These are phyloP conservation scores for Mycogona germanica DNA, from an alignment of 2,888 invertebrate species.

Conservation along the genomic window DNA sequence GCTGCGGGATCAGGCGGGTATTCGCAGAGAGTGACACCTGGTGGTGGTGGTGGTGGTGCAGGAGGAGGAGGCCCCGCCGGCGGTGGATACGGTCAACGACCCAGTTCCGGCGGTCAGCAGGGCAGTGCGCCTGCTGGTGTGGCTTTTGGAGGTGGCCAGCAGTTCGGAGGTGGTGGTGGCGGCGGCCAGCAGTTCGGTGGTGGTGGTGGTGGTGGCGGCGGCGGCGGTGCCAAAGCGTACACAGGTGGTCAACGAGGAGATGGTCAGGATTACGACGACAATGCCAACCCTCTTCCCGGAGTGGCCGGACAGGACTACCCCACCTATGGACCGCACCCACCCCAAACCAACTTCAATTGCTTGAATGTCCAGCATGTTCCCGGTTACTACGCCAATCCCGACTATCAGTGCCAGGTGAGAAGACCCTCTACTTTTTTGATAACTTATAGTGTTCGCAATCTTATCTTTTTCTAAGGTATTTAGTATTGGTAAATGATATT, in stretches of 20 bases:
- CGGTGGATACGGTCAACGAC: no score
- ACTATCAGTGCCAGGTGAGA: constrained; percentile 71
- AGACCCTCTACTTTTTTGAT: not conserved
- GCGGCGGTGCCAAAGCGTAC: constrained; percentile 1
- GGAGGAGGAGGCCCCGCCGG: no score
- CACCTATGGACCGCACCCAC: constrained; percentile 18
- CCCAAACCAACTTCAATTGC: constrained; percentile 16
- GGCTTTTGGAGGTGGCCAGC: no score
- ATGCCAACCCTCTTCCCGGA: constrained; percentile 18
- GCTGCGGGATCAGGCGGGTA: no score
- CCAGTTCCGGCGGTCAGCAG: no score
- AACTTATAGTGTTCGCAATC: no score
- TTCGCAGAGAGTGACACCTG: no score
- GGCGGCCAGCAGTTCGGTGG: not conserved
- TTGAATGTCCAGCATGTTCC: constrained; percentile 20
- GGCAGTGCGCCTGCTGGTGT: no score
- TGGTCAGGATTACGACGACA: constrained; percentile 5
- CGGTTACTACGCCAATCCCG: constrained; percentile 78
- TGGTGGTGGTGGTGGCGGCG: not conserved
- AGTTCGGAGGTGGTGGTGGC: no score
- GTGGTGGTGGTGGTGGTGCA: no score
- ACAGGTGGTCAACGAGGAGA: not conserved
- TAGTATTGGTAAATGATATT: no score
- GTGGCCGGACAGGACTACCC: constrained; percentile 20
- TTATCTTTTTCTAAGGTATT: no score